Conservation (phyloP, 2,113 vertebrate genomes). For the Ctenomys sociabilis region DNA sequence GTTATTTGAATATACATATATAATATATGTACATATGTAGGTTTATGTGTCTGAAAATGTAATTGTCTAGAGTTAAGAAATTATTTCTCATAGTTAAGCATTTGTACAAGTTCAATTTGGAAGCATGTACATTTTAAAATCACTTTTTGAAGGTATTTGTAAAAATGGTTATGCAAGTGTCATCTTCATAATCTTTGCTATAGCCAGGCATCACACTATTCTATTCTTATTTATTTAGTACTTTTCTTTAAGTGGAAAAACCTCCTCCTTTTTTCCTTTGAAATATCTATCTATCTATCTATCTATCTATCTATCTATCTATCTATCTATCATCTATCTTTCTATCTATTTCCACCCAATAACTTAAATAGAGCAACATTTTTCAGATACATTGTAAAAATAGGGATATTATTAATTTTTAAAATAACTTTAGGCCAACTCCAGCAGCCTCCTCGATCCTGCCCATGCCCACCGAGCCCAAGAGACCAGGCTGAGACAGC, state of each 20-base stretch:
- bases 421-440: not conserved
- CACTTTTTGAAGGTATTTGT: not conserved
- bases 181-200: not conserved
- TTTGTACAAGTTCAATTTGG: not conserved
- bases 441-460: too few relatives aligned
- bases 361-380: not conserved
- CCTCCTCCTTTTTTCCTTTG: not conserved
- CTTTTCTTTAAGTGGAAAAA: not conserved
- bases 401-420: not conserved
- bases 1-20: not conserved
- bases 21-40: not conserved
- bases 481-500: too few relatives aligned
- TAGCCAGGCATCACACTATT: not conserved
- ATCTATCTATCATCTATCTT: not conserved
- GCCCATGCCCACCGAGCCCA: too few relatives aligned
- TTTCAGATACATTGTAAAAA: not conserved
- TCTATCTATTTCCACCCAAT: not conserved
- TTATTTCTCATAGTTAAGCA: conserved; percentile 32
- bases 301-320: not conserved
- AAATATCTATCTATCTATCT: not conserved
- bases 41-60: not conserved
- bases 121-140: not conserved
- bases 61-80: not conserved
- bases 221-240: not conserved
- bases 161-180: not conserved